Evolutionary conservation across 2,888 invertebrate species (phyloP).

Genomic region (Folsomia manolachei): DNA sequence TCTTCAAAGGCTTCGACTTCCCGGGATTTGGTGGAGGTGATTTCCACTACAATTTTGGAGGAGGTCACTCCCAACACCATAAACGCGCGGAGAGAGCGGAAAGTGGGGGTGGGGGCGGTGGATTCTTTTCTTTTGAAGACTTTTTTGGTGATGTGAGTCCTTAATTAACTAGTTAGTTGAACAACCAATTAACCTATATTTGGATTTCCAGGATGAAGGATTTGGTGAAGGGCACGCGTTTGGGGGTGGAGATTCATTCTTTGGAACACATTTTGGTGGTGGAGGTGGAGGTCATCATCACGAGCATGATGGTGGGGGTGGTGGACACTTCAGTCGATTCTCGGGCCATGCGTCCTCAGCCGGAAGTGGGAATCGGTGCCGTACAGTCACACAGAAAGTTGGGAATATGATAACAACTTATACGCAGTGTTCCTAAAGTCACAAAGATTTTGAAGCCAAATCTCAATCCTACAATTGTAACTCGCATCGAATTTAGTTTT

Average conservation of each 20-base stretch:
- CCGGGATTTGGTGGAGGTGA: constrained; percentile 39
- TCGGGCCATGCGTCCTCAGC: constrained; percentile 32
- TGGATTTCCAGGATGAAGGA: constrained; percentile 51
- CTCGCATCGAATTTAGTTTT: too few relatives aligned
- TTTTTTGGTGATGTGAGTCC: constrained; percentile 47
- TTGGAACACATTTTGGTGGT: constrained; percentile 51
- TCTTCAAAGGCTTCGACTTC: constrained; percentile 54
- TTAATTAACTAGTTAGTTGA: not conserved
- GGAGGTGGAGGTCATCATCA: constrained; percentile 30
- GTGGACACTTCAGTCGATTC: constrained; percentile 25
- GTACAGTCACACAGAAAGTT: constrained; percentile 52
- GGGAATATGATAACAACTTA: constrained; percentile 54
- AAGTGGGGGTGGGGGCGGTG: constrained; percentile 19
- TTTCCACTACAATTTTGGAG: constrained; percentile 47
- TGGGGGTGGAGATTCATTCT: constrained; percentile 53
- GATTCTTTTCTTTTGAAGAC: constrained; percentile 48
- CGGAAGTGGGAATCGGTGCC: constrained; percentile 46
- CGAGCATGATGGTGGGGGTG: constrained; percentile 26
- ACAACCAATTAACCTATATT: not conserved
- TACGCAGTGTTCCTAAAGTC: constrained; percentile 54
- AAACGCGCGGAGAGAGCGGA: constrained; percentile 24
- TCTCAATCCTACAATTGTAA: too few relatives aligned
- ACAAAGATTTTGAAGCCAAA: too few relatives aligned
- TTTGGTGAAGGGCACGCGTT: constrained; percentile 50
- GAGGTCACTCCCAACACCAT: constrained; percentile 32